A percentile compares a stretch with the other conserved stretches of the same genome.
Evolutionary conservation across 37 sponge, comb jelly and placozoan genomes (phyloP).

Genomic region (Aplysina aerophoba): DNA sequence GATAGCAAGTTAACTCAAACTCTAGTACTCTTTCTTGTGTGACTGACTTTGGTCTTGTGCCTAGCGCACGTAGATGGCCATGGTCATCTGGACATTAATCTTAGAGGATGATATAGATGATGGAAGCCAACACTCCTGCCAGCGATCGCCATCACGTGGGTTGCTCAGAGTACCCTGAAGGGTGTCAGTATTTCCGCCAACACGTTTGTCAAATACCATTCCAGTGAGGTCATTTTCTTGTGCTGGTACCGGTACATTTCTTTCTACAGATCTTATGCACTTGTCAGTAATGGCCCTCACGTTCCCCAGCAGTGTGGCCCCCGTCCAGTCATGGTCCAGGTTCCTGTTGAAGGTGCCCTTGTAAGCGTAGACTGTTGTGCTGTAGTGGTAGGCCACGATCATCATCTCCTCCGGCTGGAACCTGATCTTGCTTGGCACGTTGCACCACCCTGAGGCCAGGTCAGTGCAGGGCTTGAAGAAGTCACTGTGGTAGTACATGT

Average conservation of each 20-base stretch:
- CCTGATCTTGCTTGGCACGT: conserved; percentile 27
- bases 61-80: conserved; percentile 42
- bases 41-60: too few relatives aligned
- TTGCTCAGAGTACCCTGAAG: neutral
- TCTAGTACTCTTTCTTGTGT: too few relatives aligned
- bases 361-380: conserved; percentile 34
- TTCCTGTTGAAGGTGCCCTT: conserved; percentile 38
- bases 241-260: conserved; percentile 21
- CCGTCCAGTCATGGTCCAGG: conserved; percentile 36
- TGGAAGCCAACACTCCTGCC: conserved; percentile 26
- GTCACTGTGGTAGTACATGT: conserved; percentile 35
- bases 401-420: conserved; percentile 36
- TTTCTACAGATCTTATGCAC: conserved; percentile 18
- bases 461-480: conserved; percentile 28
- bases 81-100: conserved; percentile 19
- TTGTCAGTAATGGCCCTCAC: conserved; percentile 11
- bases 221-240: conserved; percentile 16
- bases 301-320: conserved; percentile 13
- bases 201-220: conserved; percentile 24
- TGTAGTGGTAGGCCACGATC: conserved; percentile 46
- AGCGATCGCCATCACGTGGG: conserved; percentile 20
- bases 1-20: too few relatives aligned
- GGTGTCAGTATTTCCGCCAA: neutral
- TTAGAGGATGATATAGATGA: conserved; percentile 16
- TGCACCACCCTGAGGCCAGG: conserved; percentile 29